Evolutionary conservation across 2,797 vertebrate species (phyloP).

Genomic region (Cyclopterus lumpus): DNA sequence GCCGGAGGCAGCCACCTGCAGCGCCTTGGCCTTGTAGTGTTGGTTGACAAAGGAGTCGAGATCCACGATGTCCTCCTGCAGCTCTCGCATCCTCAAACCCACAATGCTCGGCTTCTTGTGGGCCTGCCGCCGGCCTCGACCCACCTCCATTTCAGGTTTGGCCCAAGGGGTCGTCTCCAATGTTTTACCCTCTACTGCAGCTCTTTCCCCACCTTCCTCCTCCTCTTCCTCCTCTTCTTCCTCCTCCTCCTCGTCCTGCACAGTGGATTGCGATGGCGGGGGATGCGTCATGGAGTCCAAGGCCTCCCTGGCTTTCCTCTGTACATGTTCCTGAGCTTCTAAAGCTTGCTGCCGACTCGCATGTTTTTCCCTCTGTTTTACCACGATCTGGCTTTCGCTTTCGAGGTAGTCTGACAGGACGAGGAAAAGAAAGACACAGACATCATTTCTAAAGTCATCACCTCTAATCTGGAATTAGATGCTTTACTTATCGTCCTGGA

Average conservation of each 20-base stretch:
- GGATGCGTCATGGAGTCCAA: conserved; percentile 6
- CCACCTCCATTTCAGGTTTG: conserved; percentile 28
- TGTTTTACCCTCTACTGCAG: conserved; percentile 26
- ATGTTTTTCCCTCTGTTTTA: conserved; percentile 56
- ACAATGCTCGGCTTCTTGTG: conserved; percentile 80
- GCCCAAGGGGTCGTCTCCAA: conserved; percentile 50
- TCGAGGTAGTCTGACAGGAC: conserved; percentile 68
- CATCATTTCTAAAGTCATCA: neutral
- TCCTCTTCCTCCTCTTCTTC: conserved; percentile 51
- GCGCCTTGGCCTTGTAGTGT: conserved; percentile 84
- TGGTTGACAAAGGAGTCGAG: conserved; percentile 86
- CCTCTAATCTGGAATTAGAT: neutral
- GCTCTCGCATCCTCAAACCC: conserved; percentile 68
- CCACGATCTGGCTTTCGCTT: conserved; percentile 52
- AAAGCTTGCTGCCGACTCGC: neutral
- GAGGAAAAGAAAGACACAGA: neutral
- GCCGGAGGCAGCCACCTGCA: conserved; percentile 63
- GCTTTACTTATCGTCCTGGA: neutral
- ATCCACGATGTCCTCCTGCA: conserved; percentile 87
- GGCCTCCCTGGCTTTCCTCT: conserved; percentile 48
- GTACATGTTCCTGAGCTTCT: conserved; percentile 4
- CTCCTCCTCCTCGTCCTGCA: conserved; percentile 46
- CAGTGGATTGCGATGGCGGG: conserved; percentile 27
- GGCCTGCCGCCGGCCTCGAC: conserved; percentile 8
- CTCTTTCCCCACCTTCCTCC: conserved; percentile 45